Base-by-base conservation (phyloP, 2,113 vertebrate species). In the Nothoprocta pentlandii region DNA sequence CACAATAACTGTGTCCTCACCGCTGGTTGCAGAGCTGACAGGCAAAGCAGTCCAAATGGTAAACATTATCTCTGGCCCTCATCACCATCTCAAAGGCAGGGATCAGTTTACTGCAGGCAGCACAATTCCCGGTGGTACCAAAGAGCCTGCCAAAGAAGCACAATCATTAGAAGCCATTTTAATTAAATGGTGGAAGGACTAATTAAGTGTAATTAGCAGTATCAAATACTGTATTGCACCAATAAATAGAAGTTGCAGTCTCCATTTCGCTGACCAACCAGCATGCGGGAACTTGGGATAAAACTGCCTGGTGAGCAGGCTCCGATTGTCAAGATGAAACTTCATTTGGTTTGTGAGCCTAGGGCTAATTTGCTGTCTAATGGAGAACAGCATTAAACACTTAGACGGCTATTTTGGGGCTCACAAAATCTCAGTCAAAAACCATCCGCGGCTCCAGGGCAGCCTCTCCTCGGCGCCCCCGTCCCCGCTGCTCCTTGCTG, bases 81-180 rank as follows among this genome's bases (percentile, higher is more conserved):
- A 99, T 99, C 98, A 99, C 99, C 99, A 99, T 99, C 98, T 99
- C 99, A 97, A 99, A 99, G 97, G 99, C 99, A 96, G 99, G 99
- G 98, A 99, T 99, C 98, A 99, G 98, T 98, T 99, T 99, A 98
- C 99, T 99, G 98, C 99, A 99, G 95, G 99, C 99, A 63, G 99
- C 99, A 67, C 99, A 99, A 98, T 99, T 99, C 98, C 99, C 99
- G 9, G 99, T 99, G 94, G 99, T 99, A 97, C 99, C 99, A 70
- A 99, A 99, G 95, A 99, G 99, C 98, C 99, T 99, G 98, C 88
- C 97, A 98, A 97, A 97, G 97, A 98, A 97, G 92, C 95, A 97
- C 90, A 95, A 80, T 97, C 94, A 97, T 97, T 97, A 97, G 97
- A 96, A 97, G 95, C 94, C 92, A 91, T 97, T 97, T 97, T 97